Evolutionary conservation across 2,888 invertebrate species (phyloP), one percentile per base, ranked within the genome.

Genomic region (Himalopsyche anomala): DNA sequence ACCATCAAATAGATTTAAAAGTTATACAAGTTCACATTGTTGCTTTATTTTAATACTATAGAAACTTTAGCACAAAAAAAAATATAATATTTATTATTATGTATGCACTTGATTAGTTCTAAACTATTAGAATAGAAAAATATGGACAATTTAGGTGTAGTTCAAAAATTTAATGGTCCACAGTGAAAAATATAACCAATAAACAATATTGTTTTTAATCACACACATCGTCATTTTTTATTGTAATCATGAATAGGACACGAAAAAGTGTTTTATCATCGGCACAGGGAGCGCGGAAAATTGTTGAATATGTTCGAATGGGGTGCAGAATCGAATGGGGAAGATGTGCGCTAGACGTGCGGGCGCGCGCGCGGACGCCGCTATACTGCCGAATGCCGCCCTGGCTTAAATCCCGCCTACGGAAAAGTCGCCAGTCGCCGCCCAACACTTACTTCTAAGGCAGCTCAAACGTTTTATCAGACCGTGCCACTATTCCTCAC

Each of bases 271-370:
- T 28, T n/a, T 28, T 11, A n/a, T 62, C n/a, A 28, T 62, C 62
- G 28, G 28, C 62, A 62, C 19, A 62, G 62, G 62, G 62, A 62
- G 62, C 62, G 62, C 81, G 42, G 45, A 51, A 45, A 45, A 51
- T 45, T 42, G 81, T 45, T 45, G 28, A 28, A 28, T 28, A 51
- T 28, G 51, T 40, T 81, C 51, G 42, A 15, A 42, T 45, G 81
- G 91, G 89, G 19, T 81, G 62, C 80, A 62, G 92, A 89, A 89
- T 91, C 92, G 89, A 91, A 89, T 62, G 62, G 62, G 62, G 62
- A 11, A 62, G 62, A 62, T 62, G 85, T 91, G 90, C 90, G 91
- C 90, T 88, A 92, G 87, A 84, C 91, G 89, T 89, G 92, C 92
- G 91, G 91, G 90, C 89, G 92, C 91, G 84, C 80, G 86, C 88